phyloP scores from a whole-genome alignment of 2,113 vertebrate species.

The Okapia johnstoni region DNA sequence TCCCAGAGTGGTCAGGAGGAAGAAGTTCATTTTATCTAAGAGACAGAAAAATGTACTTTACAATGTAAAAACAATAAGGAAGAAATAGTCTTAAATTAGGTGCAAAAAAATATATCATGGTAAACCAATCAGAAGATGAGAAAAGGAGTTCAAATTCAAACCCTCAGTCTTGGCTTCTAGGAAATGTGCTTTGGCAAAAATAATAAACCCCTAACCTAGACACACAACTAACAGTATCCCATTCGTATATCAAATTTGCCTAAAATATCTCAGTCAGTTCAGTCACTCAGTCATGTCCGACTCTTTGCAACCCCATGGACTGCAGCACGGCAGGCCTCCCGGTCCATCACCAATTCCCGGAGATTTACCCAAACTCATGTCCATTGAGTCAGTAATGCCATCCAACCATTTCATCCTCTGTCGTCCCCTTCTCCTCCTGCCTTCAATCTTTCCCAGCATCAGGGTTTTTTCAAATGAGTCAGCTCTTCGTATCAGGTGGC shows the following conservation, averaged over 20 bases:
- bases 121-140: not conserved
- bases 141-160: conserved; percentile 5
- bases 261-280: not conserved
- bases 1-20: not conserved
- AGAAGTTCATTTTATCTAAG: not conserved
- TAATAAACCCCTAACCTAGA: not conserved
- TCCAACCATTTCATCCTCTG: not conserved
- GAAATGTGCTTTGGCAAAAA: not conserved
- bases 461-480: not conserved
- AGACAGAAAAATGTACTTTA: not conserved
- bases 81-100: not conserved
- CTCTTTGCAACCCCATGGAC: not conserved
- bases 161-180: not conserved
- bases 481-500: not conserved
- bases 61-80: not conserved
- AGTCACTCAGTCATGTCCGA: rapidly evolving
- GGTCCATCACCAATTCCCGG: not conserved
- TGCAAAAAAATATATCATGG: not conserved
- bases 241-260: not conserved
- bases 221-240: not conserved
- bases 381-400: not conserved
- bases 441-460: not conserved
- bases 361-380: not conserved
- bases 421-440: not conserved
- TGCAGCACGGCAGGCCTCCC: not conserved